Conservation (phyloP, 92 coral and sea anemone species). For the Siderastrea siderea region DNA sequence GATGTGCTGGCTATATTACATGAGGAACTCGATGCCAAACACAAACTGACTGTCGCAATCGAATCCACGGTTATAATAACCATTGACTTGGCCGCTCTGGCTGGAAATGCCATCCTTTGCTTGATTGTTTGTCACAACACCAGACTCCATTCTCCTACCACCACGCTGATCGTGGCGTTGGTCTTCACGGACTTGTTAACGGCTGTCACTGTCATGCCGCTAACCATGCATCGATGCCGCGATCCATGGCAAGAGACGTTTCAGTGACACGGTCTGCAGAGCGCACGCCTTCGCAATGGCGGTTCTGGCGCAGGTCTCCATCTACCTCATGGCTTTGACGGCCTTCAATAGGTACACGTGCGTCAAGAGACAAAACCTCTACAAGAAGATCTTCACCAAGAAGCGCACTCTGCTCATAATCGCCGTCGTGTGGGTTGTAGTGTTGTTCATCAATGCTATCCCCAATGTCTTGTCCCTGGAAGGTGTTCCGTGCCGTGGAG, state of each 20-base stretch:
- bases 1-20: conserved; percentile 50
- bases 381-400: conserved; percentile 38
- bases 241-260: conserved; percentile 41
- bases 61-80: conserved; percentile 31
- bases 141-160: conserved; percentile 39
- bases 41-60: conserved; percentile 17
- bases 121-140: conserved; percentile 36
- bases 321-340: conserved; percentile 55
- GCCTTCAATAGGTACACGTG: conserved; percentile 55
- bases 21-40: conserved; percentile 37
- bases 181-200: conserved; percentile 47
- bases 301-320: conserved; percentile 43
- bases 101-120: conserved; percentile 43
- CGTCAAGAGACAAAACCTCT: conserved; percentile 33
- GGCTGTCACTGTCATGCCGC: conserved; percentile 35
- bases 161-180: conserved; percentile 30
- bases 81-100: conserved; percentile 28
- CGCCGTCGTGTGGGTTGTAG: conserved; percentile 14
- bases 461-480: conserved; percentile 50
- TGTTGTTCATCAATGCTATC: conserved; percentile 30
- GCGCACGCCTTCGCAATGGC: conserved; percentile 46
- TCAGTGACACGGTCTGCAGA: conserved; percentile 40
- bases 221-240: conserved; percentile 28
- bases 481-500: conserved; percentile 45
- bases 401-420: conserved; percentile 25